These are phyloP conservation scores for Phylloscopus collybita DNA, from an alignment of 2,797 vertebrate species.

Conservation along the genomic window DNA sequence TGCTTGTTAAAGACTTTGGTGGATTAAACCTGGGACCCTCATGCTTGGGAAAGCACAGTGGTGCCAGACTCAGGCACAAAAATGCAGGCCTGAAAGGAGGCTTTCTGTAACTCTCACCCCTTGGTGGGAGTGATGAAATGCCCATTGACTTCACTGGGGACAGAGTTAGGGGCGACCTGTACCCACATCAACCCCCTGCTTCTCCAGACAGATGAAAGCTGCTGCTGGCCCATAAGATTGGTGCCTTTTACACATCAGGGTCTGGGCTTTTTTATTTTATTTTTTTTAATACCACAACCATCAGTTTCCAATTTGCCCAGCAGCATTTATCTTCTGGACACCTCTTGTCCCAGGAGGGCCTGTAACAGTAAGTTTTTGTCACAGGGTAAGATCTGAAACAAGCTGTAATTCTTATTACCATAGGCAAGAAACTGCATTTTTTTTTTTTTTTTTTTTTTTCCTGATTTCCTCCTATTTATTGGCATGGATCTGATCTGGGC, in stretches of 20 bases:
- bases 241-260: not conserved
- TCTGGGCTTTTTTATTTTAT: not conserved
- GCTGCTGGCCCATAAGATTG: fast-evolving
- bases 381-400: not conserved
- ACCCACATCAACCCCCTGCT: not conserved
- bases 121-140: not conserved
- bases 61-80: not conserved
- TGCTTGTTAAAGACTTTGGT: not conserved
- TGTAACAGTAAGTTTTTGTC: not conserved
- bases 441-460: too few species aligned
- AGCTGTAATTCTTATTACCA: not conserved
- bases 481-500: not conserved
- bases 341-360: not conserved
- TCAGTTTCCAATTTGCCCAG: not conserved
- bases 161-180: not conserved
- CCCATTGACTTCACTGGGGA: not conserved
- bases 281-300: not conserved
- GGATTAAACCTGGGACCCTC: not conserved
- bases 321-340: not conserved
- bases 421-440: not conserved
- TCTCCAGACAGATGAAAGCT: not conserved
- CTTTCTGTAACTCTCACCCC: not conserved
- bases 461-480: not conserved
- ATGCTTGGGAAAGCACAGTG: not conserved
- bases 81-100: not conserved